phyloP scores from a whole-genome alignment of 1,140 invertebrate species.

The Drosophila quadrilineata region DNA sequence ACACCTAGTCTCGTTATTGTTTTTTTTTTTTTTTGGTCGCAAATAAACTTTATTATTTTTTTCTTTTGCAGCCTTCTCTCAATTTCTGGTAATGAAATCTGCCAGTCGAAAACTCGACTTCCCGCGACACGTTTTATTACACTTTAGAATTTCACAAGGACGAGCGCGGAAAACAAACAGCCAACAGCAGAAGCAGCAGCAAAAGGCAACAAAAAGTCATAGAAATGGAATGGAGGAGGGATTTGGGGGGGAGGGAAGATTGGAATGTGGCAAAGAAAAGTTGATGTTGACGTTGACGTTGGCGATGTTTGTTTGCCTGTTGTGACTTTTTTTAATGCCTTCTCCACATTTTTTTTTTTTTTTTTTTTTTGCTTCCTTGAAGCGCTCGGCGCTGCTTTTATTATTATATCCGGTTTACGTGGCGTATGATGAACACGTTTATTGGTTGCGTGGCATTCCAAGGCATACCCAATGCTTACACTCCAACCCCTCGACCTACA shows the following conservation, averaged over 20 bases:
- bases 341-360: conserved; percentile 27
- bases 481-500: not conserved
- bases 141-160: conserved; percentile 35
- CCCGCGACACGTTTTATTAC: conserved; percentile 63
- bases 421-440: conserved; percentile 66
- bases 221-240: too few relatives aligned
- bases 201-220: conserved; percentile 2
- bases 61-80: conserved; percentile 25
- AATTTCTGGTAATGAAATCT: conserved; percentile 59
- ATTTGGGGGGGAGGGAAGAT: not conserved
- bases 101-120: conserved; percentile 24
- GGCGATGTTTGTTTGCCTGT: conserved; percentile 51
- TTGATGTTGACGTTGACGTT: not conserved
- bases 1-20: too few relatives aligned
- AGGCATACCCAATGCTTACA: conserved; percentile 1
- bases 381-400: conserved; percentile 53
- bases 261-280: not conserved
- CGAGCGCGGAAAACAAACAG: conserved; percentile 45
- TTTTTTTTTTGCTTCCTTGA: too few relatives aligned
- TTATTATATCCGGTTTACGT: conserved; percentile 73
- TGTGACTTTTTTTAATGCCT: conserved; percentile 63
- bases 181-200: conserved; percentile 1
- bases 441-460: conserved; percentile 53
- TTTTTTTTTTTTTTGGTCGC: too few relatives aligned
- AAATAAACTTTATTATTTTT: conserved; percentile 49